These are phyloP conservation scores for Callithrix jacchus DNA, from an alignment of 2,113 vertebrate species.

Conservation along the genomic window DNA sequence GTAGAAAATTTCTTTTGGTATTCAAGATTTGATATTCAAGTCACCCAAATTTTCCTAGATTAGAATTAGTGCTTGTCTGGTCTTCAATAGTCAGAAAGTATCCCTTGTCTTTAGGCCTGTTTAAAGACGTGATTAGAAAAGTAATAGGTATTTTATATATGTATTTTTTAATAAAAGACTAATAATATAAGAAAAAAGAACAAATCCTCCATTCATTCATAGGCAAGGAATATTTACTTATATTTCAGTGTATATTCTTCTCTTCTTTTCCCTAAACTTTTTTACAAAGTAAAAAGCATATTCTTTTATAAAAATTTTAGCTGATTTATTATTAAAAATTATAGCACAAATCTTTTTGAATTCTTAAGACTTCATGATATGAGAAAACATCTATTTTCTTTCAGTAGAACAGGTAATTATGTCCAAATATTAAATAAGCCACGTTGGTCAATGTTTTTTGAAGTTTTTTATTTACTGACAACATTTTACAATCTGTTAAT, in stretches of 20 bases:
- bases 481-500: background rate
- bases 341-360: background rate
- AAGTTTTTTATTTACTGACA: background rate
- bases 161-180: background rate
- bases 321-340: background rate
- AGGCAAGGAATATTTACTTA: background rate
- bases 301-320: background rate
- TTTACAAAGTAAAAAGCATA: background rate
- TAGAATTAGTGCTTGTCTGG: background rate
- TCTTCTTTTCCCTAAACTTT: background rate
- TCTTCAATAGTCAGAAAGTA: background rate
- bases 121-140: background rate
- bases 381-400: background rate
- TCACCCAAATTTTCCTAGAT: background rate
- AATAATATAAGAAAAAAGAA: background rate
- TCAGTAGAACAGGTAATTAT: background rate
- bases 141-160: background rate
- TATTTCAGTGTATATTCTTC: background rate
- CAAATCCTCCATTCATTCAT: background rate
- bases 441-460: background rate
- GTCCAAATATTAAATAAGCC: background rate
- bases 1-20: background rate
- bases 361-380: background rate
- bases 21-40: conserved; percentile 14
- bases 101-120: background rate